Evolutionary conservation across 1,140 invertebrate genomes (phyloP), one percentile per base, ranked within the genome.

Genomic region (Drosophila lowei): DNA sequence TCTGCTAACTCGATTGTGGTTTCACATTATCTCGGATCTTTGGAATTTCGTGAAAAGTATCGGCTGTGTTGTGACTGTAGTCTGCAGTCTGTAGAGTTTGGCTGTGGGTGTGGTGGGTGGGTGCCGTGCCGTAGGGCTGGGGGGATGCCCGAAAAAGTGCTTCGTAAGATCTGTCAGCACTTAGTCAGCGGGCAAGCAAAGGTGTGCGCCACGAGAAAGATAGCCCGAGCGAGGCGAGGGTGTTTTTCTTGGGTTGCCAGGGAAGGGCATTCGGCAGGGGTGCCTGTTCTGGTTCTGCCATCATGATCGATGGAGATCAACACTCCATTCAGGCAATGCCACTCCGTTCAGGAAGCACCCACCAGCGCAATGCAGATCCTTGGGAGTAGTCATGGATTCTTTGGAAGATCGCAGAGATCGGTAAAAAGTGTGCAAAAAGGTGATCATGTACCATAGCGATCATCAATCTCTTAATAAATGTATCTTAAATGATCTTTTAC

Each of bases 11-110:
- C 62, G 58, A 64, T 79, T 85, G 72, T 76, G 60, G 52, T 70
- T 62, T 63, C 47, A 49, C 77, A 79, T 73, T 85, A 84, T 84
- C 80, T 79, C 5, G 52, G 57, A 84, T 84, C 77, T 85, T 53
- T 63, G 28, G 50, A 79, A 79, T 79, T 72, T 72, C 60, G 59
- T 78, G 42, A 62, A 72, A 72, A 59, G 43, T 58, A 81, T 72
- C 34, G 63, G 2, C 16, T 15, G 5, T 18, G 11, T 34, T 34
- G 21, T 66, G 44, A 25, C 25, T 2, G 8, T 30, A 16, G n/a
- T 48, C 30, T 38, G 28, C 46, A 38, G 60, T 63, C 59, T 1
- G 8, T 30, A 11, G 9, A 34, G 9, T 46, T 18, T 28, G 16
- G 5, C 9, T 30, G 25, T 8, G 3, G 5, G 3, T 18, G 41